These are phyloP conservation scores for Myrmecophaga tridactyla DNA, from an alignment of 2,113 vertebrate genomes.

Conservation along the genomic window DNA sequence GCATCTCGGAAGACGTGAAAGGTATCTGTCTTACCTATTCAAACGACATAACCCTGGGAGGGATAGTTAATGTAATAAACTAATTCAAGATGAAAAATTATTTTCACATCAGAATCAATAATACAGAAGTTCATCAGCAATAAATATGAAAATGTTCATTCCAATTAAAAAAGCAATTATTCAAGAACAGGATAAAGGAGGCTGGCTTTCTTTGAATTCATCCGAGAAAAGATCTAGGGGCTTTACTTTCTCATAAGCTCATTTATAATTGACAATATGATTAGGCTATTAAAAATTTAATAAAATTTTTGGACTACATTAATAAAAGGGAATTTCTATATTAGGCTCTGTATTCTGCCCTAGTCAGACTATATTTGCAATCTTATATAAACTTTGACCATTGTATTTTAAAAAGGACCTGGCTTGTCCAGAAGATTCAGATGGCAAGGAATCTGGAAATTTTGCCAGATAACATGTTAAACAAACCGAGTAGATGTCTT, in stretches of 20 bases:
- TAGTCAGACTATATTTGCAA: neutral
- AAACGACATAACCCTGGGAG: neutral
- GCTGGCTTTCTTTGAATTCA: neutral
- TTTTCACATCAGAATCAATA: conserved; percentile 4
- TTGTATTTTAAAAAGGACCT: neutral
- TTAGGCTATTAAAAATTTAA: neutral
- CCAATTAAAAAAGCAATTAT: conserved; percentile 7
- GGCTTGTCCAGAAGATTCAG: neutral
- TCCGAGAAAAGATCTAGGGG: neutral
- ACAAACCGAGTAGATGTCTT: neutral
- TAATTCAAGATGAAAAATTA: conserved; percentile 11
- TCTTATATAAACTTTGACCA: neutral
- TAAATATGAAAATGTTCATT: neutral
- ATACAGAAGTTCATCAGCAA: neutral
- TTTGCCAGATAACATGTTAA: neutral
- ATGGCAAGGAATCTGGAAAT: neutral
- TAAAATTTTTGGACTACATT: neutral
- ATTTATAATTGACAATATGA: neutral
- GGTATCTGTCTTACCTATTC: neutral
- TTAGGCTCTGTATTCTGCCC: neutral
- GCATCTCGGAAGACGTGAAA: neutral
- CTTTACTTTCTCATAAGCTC: neutral
- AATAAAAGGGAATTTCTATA: neutral
- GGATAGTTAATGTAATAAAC: neutral
- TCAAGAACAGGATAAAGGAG: neutral